Evolutionary conservation across 2,888 invertebrate species (phyloP).

Genomic region (Netelia melanura): DNA sequence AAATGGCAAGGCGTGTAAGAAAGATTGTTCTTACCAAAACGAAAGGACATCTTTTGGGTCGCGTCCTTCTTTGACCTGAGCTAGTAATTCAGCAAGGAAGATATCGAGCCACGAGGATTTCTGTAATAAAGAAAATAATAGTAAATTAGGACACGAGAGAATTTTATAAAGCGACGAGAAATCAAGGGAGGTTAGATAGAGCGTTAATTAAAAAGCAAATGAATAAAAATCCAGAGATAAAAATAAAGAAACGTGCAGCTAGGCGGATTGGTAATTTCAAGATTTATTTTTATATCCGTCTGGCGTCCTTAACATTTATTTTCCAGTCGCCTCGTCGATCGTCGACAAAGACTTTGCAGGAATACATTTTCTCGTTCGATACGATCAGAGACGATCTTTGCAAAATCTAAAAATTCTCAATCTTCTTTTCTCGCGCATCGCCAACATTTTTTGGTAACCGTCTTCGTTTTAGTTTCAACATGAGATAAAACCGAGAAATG

Average conservation of each 20-base stretch:
- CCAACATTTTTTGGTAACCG: not conserved
- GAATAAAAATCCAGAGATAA: not conserved
- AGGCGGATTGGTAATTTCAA: not conserved
- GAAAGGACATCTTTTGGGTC: constrained; percentile 87
- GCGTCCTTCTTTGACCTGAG: constrained; percentile 87
- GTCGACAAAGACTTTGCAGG: not conserved
- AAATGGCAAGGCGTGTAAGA: not conserved
- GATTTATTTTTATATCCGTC: constrained; percentile 6
- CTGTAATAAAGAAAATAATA: constrained; percentile 82
- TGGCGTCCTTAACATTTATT: not conserved
- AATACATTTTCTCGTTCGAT: not conserved
- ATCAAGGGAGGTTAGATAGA: too few species aligned
- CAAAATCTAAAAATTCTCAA: not conserved
- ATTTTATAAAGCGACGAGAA: too few species aligned
- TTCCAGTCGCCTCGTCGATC: not conserved
- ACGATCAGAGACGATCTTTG: too few species aligned
- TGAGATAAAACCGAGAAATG: not conserved
- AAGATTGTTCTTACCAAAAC: constrained; percentile 86
- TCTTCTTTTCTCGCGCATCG: not conserved
- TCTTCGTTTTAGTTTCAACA: not conserved
- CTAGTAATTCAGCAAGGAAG: constrained; percentile 88
- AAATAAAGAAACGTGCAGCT: not conserved
- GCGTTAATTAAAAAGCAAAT: not conserved
- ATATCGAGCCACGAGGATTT: constrained; percentile 89
- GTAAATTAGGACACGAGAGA: not conserved